A percentile compares a stretch with the other conserved stretches of the same genome.
phyloP scores from a whole-genome alignment of 2,797 vertebrate species.

The Coendou prehensilis region DNA sequence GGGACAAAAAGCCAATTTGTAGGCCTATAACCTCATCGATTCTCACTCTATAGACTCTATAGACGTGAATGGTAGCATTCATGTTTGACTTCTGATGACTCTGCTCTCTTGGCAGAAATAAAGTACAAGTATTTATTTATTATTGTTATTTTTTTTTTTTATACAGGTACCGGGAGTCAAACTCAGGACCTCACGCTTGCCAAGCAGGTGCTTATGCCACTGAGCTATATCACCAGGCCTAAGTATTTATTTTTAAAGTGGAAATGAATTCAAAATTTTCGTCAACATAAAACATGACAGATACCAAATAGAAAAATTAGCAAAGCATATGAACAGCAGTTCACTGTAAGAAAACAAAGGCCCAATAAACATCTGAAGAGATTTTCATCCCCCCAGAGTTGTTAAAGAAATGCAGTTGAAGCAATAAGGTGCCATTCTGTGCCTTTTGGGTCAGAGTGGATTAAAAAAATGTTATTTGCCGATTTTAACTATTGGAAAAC shows the following conservation, averaged over 20 bases:
- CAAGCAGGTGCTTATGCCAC: too few species aligned
- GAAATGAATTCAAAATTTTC: constrained; percentile 43
- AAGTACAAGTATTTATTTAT: background rate
- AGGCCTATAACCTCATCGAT: background rate
- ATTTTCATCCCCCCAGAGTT: background rate
- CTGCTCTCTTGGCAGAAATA: constrained; percentile 41
- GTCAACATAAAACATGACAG: constrained; percentile 34
- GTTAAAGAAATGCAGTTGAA: constrained; percentile 34
- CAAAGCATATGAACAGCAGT: background rate
- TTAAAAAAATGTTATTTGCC: background rate
- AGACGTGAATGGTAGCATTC: background rate
- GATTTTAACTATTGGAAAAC: constrained; percentile 49
- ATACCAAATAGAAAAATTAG: constrained; percentile 7
- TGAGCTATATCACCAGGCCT: too few species aligned
- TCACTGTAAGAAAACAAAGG: background rate
- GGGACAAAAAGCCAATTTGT: background rate
- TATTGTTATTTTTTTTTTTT: too few species aligned
- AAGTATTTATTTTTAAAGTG: constrained; percentile 11
- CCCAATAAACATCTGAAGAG: background rate
- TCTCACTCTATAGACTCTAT: background rate
- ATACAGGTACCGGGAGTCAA: too few species aligned
- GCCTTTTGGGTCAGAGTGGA: constrained; percentile 11
- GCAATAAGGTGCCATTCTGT: background rate
- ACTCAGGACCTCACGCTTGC: too few species aligned
- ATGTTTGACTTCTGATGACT: background rate